Percentiles rank a stretch among this genome's conserved stretches.
Evolutionary conservation across 2,888 invertebrate species (phyloP).

Genomic region (Bellardia bayeri): DNA sequence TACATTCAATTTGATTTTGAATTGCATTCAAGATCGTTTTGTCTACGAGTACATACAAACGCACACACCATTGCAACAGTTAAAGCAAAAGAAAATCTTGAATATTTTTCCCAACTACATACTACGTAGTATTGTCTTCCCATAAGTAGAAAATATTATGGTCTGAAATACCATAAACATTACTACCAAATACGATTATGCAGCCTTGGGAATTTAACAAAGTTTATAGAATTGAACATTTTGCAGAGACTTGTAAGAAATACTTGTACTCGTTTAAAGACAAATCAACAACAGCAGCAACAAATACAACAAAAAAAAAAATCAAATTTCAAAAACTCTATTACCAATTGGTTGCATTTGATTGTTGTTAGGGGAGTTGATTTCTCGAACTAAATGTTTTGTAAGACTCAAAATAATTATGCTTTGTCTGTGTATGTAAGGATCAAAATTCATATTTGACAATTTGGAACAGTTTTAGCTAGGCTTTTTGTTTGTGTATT

Average conservation of each 20-base stretch:
- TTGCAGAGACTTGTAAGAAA: slow-evolving; percentile 11
- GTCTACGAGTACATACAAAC: neutral
- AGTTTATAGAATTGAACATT: slow-evolving; percentile 13
- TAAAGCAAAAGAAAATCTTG: neutral
- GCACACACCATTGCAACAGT: neutral
- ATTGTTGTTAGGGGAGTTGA: slow-evolving; percentile 41
- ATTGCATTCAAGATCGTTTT: slow-evolving; percentile 1
- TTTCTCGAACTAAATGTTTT: slow-evolving; percentile 67
- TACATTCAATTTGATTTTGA: slow-evolving; percentile 40
- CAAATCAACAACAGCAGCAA: neutral
- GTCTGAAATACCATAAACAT: slow-evolving; percentile 52
- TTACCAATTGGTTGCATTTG: slow-evolving; percentile 35
- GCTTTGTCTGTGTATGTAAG: neutral
- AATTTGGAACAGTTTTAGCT: slow-evolving; percentile 6
- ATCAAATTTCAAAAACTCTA: slow-evolving; percentile 51
- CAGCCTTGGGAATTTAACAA: slow-evolving; percentile 44
- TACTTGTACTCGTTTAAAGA: neutral
- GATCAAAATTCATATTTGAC: neutral
- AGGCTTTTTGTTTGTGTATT: neutral
- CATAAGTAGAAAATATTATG: slow-evolving; percentile 46
- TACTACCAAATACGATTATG: slow-evolving; percentile 44
- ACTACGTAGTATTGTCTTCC: neutral
- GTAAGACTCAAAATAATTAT: slow-evolving; percentile 64
- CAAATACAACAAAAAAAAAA: slow-evolving; percentile 26
- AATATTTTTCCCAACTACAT: neutral